Base-by-base conservation (phyloP, 2,888 invertebrate species). In the Chorisops tibialis region DNA sequence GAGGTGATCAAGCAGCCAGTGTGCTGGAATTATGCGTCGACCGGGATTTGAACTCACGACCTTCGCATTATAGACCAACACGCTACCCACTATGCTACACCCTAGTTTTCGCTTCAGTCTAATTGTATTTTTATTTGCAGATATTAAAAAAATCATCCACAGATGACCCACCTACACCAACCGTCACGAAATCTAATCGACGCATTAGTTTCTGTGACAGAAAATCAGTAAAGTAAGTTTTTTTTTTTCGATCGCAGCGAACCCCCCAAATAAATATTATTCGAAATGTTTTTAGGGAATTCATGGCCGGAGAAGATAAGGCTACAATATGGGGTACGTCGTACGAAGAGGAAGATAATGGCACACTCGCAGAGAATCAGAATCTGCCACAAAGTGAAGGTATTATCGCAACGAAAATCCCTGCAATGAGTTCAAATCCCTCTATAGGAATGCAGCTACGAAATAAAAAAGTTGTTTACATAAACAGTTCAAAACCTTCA, bases 121-220 rank as follows among this genome's bases (percentile, higher is more conserved):
- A n/a, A n/a, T n/a, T n/a, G n/a, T n/a, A n/a, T n/a, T n/a, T 11
- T 41, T 21, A 49, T 58, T 52, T 48, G 7, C 19, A 69, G 69
- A 69, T 67, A 19, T 60, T 69, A 35, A 69, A 69, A 22, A 69
- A 65, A 43, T 35, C 63, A 5, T 18, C 14, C 5, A 22, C 30
- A 21, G 64, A 64, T 2, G 18, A 21, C 4, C 22, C 49, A 12
- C 65, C 65, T 1, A 66, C 65, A 0, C 43, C 38, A 45, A 66
- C 63, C 14, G 14, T 63, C 3, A 59, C 66, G n/a, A 63, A 63
- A 63, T 50, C 63, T 6, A 63, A 41, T 12, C 63, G 66, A 9
- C 62, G 67, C 12, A 68, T 69, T 51, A 69, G 69, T 64, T 69
- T 69, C 47, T 68, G 67, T 16, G 67, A 65, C 39, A 68, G 68